phyloP scores from a whole-genome alignment of 1,140 invertebrate genomes.

The Manduca sexta region DNA sequence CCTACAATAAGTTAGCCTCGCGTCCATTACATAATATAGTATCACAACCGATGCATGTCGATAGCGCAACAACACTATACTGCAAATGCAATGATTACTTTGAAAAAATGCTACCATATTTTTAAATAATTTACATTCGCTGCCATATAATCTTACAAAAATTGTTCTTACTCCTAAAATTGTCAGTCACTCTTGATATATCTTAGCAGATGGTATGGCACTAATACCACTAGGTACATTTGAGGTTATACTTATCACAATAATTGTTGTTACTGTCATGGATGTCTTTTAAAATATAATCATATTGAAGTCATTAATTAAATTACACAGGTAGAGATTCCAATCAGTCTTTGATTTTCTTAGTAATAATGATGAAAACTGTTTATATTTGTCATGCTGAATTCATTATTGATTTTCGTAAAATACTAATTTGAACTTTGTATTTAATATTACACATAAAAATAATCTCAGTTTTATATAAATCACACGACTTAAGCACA shows the following conservation, averaged over 20 bases:
- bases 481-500: not conserved
- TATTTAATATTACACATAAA: slow-evolving; percentile 1
- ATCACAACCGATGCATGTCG: slow-evolving; percentile 31
- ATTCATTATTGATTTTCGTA: slow-evolving; percentile 15
- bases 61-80: too few relatives aligned
- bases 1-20: slow-evolving; percentile 17
- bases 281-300: slow-evolving; percentile 17
- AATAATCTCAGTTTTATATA: not conserved
- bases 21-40: slow-evolving; percentile 14
- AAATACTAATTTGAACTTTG: slow-evolving; percentile 35
- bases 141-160: too few relatives aligned
- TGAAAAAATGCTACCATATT: too few relatives aligned
- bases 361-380: slow-evolving; percentile 3
- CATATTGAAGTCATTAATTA: slow-evolving; percentile 9
- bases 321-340: slow-evolving; percentile 34
- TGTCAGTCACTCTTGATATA: slow-evolving; percentile 2
- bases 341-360: slow-evolving; percentile 46
- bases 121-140: too few relatives aligned
- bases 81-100: too few relatives aligned
- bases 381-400: not conserved
- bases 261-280: slow-evolving; percentile 28
- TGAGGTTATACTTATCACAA: slow-evolving; percentile 27
- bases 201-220: slow-evolving; percentile 32
- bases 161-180: too few relatives aligned
- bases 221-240: slow-evolving; percentile 13